Conservation (phyloP, 2,888 invertebrate genomes). For the Argyresthia albistria region DNA sequence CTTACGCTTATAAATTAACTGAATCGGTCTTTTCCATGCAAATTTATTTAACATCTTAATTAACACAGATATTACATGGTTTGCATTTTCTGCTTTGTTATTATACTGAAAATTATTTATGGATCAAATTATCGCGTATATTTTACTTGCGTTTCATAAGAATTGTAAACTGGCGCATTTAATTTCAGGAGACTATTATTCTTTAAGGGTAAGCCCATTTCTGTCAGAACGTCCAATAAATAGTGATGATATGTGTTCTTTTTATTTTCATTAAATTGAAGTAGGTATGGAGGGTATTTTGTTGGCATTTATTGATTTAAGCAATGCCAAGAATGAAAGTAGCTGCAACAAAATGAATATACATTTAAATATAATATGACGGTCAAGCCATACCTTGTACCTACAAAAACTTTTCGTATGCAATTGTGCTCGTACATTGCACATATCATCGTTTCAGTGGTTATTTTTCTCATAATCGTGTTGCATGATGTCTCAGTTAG, state of each 20-base stretch:
- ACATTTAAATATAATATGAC: no score
- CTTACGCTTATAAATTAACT: no score
- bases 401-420: no score
- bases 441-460: no score
- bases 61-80: neutral
- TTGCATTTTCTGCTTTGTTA: neutral
- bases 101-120: neutral
- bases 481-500: no score
- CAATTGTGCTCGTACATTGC: no score
- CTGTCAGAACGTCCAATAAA: constrained; percentile 24
- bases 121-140: no score
- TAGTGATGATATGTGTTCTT: constrained; percentile 19
- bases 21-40: no score
- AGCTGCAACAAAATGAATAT: neutral
- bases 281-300: neutral
- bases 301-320: no score
- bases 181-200: neutral
- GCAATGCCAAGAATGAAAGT: neutral
- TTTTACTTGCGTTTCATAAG: neutral
- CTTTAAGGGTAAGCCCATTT: constrained; percentile 11
- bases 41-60: neutral
- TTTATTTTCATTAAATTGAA: no score
- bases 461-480: no score
- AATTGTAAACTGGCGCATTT: neutral
- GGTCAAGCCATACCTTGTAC: no score